Percentiles rank a stretch among this genome's conserved stretches.
Evolutionary conservation across 1,140 invertebrate species (phyloP).

Genomic region (Maniola jurtina): DNA sequence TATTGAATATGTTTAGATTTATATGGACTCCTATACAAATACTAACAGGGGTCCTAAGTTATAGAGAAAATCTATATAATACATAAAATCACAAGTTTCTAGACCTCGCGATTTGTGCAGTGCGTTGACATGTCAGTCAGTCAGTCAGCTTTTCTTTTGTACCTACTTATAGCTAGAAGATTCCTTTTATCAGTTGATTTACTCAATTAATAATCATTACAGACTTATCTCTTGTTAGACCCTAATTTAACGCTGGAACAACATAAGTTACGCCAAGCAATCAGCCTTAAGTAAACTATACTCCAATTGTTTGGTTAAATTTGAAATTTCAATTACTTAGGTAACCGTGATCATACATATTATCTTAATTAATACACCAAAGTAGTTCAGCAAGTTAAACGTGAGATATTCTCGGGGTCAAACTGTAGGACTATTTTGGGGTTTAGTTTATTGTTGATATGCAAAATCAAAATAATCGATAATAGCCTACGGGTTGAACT

Average conservation of each 20-base stretch:
- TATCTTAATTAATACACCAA: constrained; percentile 44
- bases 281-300: constrained; percentile 39
- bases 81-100: too few species aligned
- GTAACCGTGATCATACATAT: constrained; percentile 34
- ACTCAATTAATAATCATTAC: background rate
- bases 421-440: constrained; percentile 7
- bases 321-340: constrained; percentile 46
- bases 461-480: background rate
- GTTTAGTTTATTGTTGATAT: background rate
- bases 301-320: constrained; percentile 39
- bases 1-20: too few species aligned
- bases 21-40: too few species aligned
- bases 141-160: too few species aligned
- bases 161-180: too few species aligned
- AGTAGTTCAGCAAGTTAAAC: constrained; percentile 29
- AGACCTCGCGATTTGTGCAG: too few species aligned
- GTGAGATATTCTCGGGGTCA: constrained; percentile 32
- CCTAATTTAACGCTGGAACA: constrained; percentile 30
- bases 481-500: too few species aligned
- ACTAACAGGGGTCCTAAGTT: too few species aligned
- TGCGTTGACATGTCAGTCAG: too few species aligned
- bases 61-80: too few species aligned
- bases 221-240: constrained; percentile 17
- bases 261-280: constrained; percentile 30
- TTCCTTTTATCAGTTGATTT: too few species aligned